phyloP scores from a whole-genome alignment of 2,113 vertebrate species.

The Periophthalmodon schlosseri region DNA sequence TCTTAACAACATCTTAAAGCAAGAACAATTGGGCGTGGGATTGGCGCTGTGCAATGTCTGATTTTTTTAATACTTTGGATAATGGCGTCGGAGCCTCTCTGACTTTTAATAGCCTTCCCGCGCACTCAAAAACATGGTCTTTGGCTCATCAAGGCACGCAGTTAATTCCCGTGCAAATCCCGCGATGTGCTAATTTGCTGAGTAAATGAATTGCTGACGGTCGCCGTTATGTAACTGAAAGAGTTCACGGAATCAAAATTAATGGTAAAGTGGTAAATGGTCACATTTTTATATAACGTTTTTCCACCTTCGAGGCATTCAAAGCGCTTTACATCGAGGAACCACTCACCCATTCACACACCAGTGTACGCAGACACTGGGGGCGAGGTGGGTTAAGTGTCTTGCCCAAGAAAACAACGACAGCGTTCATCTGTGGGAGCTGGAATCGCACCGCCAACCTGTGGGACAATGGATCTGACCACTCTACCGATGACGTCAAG shows the following conservation, averaged over 20 bases:
- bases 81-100: constrained; percentile 21
- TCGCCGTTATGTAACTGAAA: constrained; percentile 18
- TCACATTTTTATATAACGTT: neutral
- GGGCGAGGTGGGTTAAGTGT: no score
- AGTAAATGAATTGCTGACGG: constrained; percentile 46
- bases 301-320: no score
- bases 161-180: constrained; percentile 54
- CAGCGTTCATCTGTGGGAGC: no score
- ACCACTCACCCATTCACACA: no score
- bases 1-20: constrained; percentile 31
- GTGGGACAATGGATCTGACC: no score
- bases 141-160: constrained; percentile 17
- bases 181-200: constrained; percentile 49
- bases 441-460: no score
- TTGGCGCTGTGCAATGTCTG: constrained; percentile 41
- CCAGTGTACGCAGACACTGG: no score
- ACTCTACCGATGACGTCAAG: no score
- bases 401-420: no score
- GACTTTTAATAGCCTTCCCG: constrained; percentile 24
- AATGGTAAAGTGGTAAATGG: neutral
- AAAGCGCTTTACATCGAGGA: no score
- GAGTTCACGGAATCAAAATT: constrained; percentile 31
- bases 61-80: constrained; percentile 49
- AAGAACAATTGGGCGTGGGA: constrained; percentile 49
- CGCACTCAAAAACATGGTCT: constrained; percentile 29